Evolutionary conservation across 35 echinoderm and acorn worm species (phyloP).

Genomic region (Chiridota heheva): DNA sequence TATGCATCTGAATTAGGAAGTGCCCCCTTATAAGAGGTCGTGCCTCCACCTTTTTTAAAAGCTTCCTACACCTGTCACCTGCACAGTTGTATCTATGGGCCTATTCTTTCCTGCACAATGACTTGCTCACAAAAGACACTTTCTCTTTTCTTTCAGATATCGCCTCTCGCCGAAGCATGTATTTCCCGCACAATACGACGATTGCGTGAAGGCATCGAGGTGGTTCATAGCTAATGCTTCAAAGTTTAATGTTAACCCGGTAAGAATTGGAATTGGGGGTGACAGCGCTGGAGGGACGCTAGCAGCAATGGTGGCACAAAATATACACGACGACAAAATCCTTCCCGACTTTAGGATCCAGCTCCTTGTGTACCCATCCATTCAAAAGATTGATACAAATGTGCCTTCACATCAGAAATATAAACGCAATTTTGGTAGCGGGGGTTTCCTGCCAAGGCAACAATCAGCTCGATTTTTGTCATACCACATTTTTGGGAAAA

Average conservation of each 20-base stretch:
- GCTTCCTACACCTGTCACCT: not conserved
- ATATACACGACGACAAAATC: conserved; percentile 25
- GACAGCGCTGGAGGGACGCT: conserved; percentile 38
- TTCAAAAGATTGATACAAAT: conserved; percentile 10
- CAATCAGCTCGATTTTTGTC: not conserved
- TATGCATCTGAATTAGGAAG: too few relatives aligned
- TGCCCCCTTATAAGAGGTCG: too few relatives aligned
- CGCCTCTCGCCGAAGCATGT: not conserved
- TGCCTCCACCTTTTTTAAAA: too few relatives aligned
- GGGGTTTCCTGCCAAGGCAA: conserved; percentile 6
- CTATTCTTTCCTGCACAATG: too few relatives aligned
- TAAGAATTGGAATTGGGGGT: conserved; percentile 24
- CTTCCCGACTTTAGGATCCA: conserved; percentile 33
- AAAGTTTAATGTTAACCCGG: conserved; percentile 9
- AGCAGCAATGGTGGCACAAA: not conserved
- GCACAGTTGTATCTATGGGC: not conserved
- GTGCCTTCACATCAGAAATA: conserved; percentile 64
- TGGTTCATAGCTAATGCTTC: conserved; percentile 27
- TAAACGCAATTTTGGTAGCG: conserved; percentile 1
- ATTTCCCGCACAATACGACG: conserved; percentile 14
- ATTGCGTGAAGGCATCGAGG: conserved; percentile 5
- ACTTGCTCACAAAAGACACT: not conserved
- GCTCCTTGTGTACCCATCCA: conserved; percentile 32
- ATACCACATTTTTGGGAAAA: not conserved
- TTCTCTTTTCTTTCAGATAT: conserved; percentile 17